A percentile compares a stretch with the other conserved stretches of the same genome.
phyloP scores from a whole-genome alignment of 2,797 vertebrate genomes.

The Cyprinodon diabolis region DNA sequence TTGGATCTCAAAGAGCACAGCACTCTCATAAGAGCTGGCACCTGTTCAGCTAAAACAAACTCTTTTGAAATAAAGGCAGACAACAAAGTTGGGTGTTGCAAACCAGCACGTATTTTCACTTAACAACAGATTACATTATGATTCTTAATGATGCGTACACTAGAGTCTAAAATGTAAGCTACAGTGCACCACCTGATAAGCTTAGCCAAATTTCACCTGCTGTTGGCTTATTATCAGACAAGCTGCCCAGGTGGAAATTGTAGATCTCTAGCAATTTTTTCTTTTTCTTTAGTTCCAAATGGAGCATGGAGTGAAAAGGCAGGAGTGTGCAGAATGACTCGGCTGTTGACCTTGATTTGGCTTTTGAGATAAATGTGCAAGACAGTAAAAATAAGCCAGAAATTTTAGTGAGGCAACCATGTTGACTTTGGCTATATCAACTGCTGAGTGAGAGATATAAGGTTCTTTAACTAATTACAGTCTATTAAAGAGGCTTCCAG shows the following conservation, averaged over 20 bases:
- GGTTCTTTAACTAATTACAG: slow-evolving; percentile 18
- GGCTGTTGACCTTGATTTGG: slow-evolving; percentile 68
- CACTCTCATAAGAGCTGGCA: slow-evolving; percentile 64
- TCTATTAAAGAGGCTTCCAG: slow-evolving; percentile 33
- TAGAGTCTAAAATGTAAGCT: slow-evolving; percentile 48
- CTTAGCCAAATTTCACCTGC: slow-evolving; percentile 71
- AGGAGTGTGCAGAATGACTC: slow-evolving; percentile 46
- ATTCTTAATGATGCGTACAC: slow-evolving; percentile 71
- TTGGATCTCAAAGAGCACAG: slow-evolving; percentile 66
- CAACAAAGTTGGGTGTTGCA: slow-evolving; percentile 62
- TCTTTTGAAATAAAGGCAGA: slow-evolving; percentile 64
- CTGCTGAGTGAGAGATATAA: slow-evolving; percentile 26
- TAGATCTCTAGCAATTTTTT: slow-evolving; percentile 46
- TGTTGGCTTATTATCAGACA: slow-evolving; percentile 64
- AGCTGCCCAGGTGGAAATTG: slow-evolving; percentile 64
- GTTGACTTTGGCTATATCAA: slow-evolving; percentile 27
- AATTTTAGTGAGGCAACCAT: slow-evolving; percentile 25
- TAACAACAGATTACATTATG: slow-evolving; percentile 55
- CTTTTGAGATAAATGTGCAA: slow-evolving; percentile 55
- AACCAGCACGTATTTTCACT: slow-evolving; percentile 64
- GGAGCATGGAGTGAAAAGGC: slow-evolving; percentile 61
- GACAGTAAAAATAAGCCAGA: slow-evolving; percentile 33
- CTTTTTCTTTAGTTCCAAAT: slow-evolving; percentile 42
- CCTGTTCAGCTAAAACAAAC: slow-evolving; percentile 69
- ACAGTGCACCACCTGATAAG: slow-evolving; percentile 52